phyloP scores from a whole-genome alignment of 2,797 vertebrate species.

The Rhincodon typus region DNA sequence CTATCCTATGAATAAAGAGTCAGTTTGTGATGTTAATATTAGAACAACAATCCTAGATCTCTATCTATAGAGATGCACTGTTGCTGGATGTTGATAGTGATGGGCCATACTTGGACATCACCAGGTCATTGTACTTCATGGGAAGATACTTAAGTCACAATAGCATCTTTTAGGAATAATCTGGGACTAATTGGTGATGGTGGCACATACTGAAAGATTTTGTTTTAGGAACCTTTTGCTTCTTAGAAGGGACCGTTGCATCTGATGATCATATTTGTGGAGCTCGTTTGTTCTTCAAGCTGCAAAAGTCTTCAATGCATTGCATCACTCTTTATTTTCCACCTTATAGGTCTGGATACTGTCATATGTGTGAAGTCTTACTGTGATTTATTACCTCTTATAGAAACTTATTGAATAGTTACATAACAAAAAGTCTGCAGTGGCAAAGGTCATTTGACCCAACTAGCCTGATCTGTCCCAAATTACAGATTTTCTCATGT shows the following conservation, averaged over 20 bases:
- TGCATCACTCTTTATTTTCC: not conserved
- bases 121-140: not conserved
- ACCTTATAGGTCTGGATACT: not conserved
- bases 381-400: not conserved
- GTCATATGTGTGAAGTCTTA: not conserved
- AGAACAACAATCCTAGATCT: not conserved
- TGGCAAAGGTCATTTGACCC: not conserved
- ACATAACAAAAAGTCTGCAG: not conserved
- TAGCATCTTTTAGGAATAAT: not conserved
- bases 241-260: not conserved
- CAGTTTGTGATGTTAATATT: not conserved
- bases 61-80: not conserved
- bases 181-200: no score
- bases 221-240: not conserved
- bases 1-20: not conserved
- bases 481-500: not conserved
- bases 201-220: not conserved
- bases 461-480: not conserved
- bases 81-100: no score
- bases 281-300: not conserved
- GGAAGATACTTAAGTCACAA: not conserved
- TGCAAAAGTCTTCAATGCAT: not conserved
- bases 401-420: not conserved
- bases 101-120: no score
- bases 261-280: not conserved